Percentiles rank a stretch among this genome's conserved stretches.
These are phyloP conservation scores for Patella ulyssiponensis DNA, from an alignment of 2,888 invertebrate genomes.

Conservation along the genomic window DNA sequence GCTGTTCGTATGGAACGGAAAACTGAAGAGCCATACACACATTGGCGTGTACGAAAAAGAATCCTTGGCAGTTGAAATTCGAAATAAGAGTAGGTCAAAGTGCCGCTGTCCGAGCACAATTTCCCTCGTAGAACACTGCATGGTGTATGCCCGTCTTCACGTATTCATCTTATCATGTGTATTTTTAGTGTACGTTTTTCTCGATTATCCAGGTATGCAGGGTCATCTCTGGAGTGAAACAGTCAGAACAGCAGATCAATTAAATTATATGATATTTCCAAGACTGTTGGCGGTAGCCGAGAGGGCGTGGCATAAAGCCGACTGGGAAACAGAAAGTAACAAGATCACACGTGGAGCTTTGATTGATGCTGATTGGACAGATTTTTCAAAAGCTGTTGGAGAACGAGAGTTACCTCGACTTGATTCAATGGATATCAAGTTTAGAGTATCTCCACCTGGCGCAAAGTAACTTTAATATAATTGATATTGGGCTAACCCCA, in stretches of 20 bases:
- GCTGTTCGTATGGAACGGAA: too few relatives aligned
- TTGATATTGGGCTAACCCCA: too few relatives aligned
- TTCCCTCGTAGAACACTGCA: too few relatives aligned
- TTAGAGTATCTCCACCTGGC: constrained; percentile 59
- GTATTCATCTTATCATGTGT: too few relatives aligned
- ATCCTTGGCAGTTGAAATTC: too few relatives aligned
- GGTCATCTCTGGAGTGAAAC: constrained; percentile 52
- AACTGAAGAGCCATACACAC: too few relatives aligned
- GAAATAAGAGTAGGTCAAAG: too few relatives aligned
- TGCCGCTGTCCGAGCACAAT: too few relatives aligned
- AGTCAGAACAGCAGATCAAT: constrained; percentile 37
- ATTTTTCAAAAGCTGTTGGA: constrained; percentile 55
- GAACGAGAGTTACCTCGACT: constrained; percentile 48
- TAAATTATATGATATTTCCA: constrained; percentile 58
- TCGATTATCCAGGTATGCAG: constrained; percentile 43
- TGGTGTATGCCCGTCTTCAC: too few relatives aligned
- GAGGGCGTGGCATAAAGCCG: constrained; percentile 64
- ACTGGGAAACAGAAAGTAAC: constrained; percentile 52
- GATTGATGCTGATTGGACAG: constrained; percentile 46
- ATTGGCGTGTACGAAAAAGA: too few relatives aligned
- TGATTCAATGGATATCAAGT: constrained; percentile 49
- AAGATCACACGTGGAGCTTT: constrained; percentile 4
- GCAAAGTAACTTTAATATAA: constrained; percentile 39
- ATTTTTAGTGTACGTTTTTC: too few relatives aligned
- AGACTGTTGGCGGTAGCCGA: constrained; percentile 64